A percentile compares a stretch with the other conserved stretches of the same genome.
These are phyloP conservation scores for Sicus ferrugineus DNA, from an alignment of 2,888 invertebrate species.

Conservation along the genomic window DNA sequence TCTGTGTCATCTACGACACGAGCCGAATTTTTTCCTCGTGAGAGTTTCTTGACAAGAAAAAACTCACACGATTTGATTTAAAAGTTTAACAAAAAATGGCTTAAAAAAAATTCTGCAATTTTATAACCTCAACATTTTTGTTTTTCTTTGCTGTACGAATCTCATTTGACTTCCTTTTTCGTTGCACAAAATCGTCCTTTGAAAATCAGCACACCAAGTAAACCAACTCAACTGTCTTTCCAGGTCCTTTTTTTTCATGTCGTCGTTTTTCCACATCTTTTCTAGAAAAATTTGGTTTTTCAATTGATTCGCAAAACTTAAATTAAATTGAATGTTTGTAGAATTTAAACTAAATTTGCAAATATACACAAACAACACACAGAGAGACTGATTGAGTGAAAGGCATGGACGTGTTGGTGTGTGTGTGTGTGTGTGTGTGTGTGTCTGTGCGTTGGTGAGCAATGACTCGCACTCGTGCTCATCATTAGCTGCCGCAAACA, in stretches of 20 bases:
- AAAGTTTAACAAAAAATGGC: no score
- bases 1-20: no score
- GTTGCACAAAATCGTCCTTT: background rate
- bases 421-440: background rate
- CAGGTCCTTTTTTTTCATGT: background rate
- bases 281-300: slow-evolving; percentile 1
- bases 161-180: background rate
- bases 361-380: background rate
- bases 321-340: background rate
- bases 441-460: slow-evolving; percentile 1
- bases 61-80: no score
- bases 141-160: background rate
- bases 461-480: slow-evolving; percentile 4
- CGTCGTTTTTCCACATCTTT: no score
- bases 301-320: background rate
- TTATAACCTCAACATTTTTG: no score
- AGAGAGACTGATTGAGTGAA: background rate
- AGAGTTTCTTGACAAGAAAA: no score
- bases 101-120: no score
- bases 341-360: background rate
- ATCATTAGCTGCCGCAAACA: slow-evolving; percentile 22
- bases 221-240: background rate
- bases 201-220: background rate
- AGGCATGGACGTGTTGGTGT: background rate
- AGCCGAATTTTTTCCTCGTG: no score